These are phyloP conservation scores for Ptychodera flava DNA, from an alignment of 35 echinoderm and acorn worm species.

Conservation along the genomic window DNA sequence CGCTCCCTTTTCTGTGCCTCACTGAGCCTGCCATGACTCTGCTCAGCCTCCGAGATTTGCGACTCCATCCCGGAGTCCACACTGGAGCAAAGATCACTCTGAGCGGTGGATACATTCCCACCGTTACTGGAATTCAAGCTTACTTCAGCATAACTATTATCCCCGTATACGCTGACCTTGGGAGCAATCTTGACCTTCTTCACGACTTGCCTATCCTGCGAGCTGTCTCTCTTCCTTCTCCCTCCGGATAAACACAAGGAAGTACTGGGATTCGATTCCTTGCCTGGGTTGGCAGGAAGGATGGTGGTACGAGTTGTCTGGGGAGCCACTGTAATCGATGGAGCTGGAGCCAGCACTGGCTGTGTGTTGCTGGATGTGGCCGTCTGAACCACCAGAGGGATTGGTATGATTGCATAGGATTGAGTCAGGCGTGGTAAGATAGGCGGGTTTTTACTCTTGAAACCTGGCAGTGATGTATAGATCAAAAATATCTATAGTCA, in stretches of 20 bases:
- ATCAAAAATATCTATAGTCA: too few relatives aligned
- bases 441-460: neutral
- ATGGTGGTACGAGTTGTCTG: neutral
- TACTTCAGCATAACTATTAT: neutral
- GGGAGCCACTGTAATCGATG: neutral
- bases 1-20: too few relatives aligned
- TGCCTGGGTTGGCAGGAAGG: neutral
- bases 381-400: neutral
- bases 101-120: neutral
- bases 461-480: too few relatives aligned
- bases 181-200: neutral
- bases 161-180: neutral
- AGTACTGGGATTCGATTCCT: neutral
- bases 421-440: neutral
- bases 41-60: neutral
- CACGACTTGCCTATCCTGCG: neutral
- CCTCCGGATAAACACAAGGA: neutral
- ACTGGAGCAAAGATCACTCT: neutral
- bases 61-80: neutral
- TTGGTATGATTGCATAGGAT: neutral
- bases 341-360: neutral
- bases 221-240: neutral
- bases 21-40: too few relatives aligned
- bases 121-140: neutral
- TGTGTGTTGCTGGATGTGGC: neutral